Evolutionary conservation across 2,888 invertebrate species (phyloP).

Genomic region (Acanthosepion esculentum): DNA sequence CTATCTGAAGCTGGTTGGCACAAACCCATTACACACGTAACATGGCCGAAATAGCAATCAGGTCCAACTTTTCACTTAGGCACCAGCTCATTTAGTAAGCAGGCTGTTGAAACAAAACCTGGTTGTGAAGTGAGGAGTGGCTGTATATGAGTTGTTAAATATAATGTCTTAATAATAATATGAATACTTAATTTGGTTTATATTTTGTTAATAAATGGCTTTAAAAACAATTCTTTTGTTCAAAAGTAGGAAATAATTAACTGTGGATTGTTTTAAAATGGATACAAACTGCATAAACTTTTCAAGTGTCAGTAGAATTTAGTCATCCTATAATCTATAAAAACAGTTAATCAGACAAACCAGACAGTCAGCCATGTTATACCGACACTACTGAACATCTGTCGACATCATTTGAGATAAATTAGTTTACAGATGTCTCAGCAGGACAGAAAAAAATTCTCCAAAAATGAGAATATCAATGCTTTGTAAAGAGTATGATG

Average conservation of each 20-base stretch:
- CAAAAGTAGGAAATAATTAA: background rate
- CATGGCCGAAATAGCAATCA: too few species aligned
- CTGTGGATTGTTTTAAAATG: background rate
- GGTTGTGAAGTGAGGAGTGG: too few species aligned
- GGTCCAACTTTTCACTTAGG: too few species aligned
- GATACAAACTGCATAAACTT: background rate
- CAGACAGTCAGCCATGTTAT: background rate
- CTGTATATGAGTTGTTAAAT: too few species aligned
- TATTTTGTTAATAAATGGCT: too few species aligned
- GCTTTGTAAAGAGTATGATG: background rate
- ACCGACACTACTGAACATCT: background rate
- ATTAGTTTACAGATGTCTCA: background rate
- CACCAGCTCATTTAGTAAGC: too few species aligned
- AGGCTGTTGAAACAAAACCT: too few species aligned
- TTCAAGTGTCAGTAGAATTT: background rate
- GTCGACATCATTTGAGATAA: background rate
- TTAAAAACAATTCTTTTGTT: background rate
- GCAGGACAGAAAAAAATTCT: too few species aligned
- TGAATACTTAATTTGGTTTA: too few species aligned
- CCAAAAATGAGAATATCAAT: background rate
- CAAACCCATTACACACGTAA: too few species aligned
- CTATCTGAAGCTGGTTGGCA: too few species aligned
- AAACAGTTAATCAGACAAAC: background rate
- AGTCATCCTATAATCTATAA: slow-evolving; percentile 18
- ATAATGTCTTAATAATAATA: too few species aligned